phyloP scores from a whole-genome alignment of 2,888 invertebrate species.

The Dynastes tityus region DNA sequence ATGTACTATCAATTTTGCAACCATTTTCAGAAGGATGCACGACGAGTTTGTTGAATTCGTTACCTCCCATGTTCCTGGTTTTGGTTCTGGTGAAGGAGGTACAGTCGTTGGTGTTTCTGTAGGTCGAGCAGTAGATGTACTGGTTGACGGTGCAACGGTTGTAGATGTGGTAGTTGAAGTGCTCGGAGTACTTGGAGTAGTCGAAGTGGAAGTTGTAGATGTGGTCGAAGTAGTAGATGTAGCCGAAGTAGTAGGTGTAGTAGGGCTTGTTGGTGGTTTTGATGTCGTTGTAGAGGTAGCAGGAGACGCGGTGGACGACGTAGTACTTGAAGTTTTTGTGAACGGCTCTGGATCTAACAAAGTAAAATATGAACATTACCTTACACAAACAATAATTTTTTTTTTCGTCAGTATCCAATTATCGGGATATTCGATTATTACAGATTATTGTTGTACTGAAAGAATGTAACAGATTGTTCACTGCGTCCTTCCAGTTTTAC shows the following conservation, averaged over 20 bases:
- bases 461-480: no score
- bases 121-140: slow-evolving; percentile 59
- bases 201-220: not conserved
- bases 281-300: slow-evolving; percentile 61
- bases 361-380: no score
- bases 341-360: no score
- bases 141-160: slow-evolving; percentile 60
- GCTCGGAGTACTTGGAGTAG: slow-evolving; percentile 56
- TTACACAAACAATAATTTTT: no score
- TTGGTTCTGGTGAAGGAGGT: slow-evolving; percentile 65
- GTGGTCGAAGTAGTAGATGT: not conserved
- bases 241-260: slow-evolving; percentile 56
- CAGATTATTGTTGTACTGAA: no score
- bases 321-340: no score
- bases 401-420: no score
- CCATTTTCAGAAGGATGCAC: slow-evolving; percentile 80
- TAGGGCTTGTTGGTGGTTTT: slow-evolving; percentile 56
- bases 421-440: no score
- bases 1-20: slow-evolving; percentile 77
- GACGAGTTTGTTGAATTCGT: slow-evolving; percentile 66
- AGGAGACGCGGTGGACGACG: no score
- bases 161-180: slow-evolving; percentile 63
- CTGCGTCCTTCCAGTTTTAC: no score
- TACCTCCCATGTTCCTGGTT: slow-evolving; percentile 72
- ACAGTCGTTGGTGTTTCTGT: slow-evolving; percentile 66